Evolutionary conservation across 23 tunicate species (phyloP), one percentile per base, ranked within the genome.

Genomic region (Trididemnum miniatum): DNA sequence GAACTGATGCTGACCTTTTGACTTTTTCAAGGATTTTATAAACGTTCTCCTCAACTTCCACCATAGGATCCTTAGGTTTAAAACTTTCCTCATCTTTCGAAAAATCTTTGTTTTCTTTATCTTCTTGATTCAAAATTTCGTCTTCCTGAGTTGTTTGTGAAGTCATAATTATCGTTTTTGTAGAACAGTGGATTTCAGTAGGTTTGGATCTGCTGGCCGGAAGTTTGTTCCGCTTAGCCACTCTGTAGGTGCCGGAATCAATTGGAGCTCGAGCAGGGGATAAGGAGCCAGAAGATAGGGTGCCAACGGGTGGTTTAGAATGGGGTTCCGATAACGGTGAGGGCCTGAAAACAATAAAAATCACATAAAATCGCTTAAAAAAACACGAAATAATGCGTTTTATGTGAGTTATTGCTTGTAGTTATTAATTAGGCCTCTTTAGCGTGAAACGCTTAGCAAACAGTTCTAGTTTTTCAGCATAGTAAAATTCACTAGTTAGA

Each of bases 231-330:
- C 80, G 37, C 32, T 71, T 71, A 3, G 65, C 60, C 0, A 86
- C 90, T 1, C 90, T 57, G 72, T 86, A 86, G 28, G 90, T 86
- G 57, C 83, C 84, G 20, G 90, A 69, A 80, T 86, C 83, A 25
- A 86, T 78, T 22, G 87, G 79, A 36, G 9, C 31, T 40, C 79
- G 26, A 20, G 24, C 5, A 62, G 59, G 18, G 26, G 79, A 20
- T 62, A 26, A 4, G 29, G 15, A n/a, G 5, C 15, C 5, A 5
- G 67, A n/a, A 12, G 67, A 62, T 26, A 25, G 22, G 29, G 67
- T n/a, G n/a, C n/a, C n/a, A n/a, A n/a, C n/a, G n/a, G n/a, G n/a
- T n/a, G n/a, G n/a, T n/a, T n/a, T n/a, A n/a, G n/a, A n/a, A n/a
- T n/a, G n/a, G n/a, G n/a, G n/a, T n/a, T n/a, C n/a, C n/a, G n/a